A percentile compares a stretch with the other conserved stretches of the same genome.
Conservation (phyloP, 2,113 vertebrate species). For the Lasiurus cinereus region DNA sequence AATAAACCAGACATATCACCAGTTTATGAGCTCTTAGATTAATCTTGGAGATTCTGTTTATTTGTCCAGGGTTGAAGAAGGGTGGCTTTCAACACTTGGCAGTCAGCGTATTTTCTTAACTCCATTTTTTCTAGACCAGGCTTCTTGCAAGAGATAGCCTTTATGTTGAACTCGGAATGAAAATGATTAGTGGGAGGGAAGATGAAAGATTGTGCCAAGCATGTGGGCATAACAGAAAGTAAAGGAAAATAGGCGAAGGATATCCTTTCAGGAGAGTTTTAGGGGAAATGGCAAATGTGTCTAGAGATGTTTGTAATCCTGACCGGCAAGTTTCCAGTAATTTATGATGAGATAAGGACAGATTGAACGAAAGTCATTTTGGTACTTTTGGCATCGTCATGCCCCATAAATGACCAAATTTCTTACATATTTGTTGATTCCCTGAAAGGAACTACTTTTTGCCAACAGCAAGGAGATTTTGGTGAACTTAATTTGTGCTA, state of each 20-base stretch:
- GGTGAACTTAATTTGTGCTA: constrained; percentile 8
- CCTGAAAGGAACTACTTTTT: neutral
- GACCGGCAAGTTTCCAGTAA: neutral
- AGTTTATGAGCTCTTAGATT: neutral
- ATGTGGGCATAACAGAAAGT: neutral
- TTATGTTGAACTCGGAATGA: constrained; percentile 51
- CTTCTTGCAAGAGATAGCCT: constrained; percentile 19
- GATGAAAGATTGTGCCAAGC: constrained; percentile 5
- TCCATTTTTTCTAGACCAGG: neutral
- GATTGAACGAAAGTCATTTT: constrained; percentile 34
- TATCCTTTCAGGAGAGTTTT: neutral
- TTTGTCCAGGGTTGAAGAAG: constrained; percentile 11
- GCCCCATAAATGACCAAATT: neutral
- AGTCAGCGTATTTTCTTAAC: constrained; percentile 46
- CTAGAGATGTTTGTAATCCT: neutral
- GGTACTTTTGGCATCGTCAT: neutral
- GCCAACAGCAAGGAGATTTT: neutral
- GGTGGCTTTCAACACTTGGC: constrained; percentile 28
- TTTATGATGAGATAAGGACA: neutral
- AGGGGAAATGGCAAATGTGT: neutral
- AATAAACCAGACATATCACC: neutral
- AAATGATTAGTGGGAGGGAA: neutral
- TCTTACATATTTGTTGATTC: neutral
- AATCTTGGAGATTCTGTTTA: constrained; percentile 30
- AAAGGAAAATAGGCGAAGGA: constrained; percentile 7